phyloP scores from a whole-genome alignment of 2,113 vertebrate genomes.

The Aplodontia rufa region DNA sequence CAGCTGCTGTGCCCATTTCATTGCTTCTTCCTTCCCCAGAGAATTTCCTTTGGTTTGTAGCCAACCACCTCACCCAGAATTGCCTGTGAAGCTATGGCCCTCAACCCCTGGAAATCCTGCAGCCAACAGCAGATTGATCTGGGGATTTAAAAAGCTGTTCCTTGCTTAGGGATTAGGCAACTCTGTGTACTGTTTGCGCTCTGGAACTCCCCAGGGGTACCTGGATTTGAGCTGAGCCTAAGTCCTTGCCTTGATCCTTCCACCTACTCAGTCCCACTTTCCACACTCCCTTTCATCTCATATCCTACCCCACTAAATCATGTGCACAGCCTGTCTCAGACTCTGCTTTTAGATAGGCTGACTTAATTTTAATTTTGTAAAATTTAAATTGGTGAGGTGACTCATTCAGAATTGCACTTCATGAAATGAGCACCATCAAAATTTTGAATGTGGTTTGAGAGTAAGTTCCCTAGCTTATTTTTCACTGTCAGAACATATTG shows the following conservation, averaged over 20 bases:
- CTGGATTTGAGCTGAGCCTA: neutral
- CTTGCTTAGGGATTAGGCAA: neutral
- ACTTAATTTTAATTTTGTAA: neutral
- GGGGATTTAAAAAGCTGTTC: neutral
- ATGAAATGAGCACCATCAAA: neutral
- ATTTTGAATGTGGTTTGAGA: neutral
- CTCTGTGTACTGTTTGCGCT: no score
- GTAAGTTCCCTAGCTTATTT: neutral
- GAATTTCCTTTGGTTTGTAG: neutral
- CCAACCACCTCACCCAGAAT: neutral
- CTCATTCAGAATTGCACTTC: neutral
- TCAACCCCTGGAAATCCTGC: neutral
- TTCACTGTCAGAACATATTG: neutral
- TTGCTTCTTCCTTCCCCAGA: neutral
- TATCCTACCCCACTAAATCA: neutral
- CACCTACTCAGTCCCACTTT: neutral
- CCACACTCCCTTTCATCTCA: no score
- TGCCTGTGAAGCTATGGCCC: neutral
- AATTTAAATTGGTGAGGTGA: neutral
- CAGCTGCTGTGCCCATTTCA: neutral
- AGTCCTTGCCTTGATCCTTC: neutral
- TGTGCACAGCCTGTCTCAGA: neutral
- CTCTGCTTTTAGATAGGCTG: neutral
- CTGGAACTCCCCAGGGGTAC: accelerated
- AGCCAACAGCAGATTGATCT: no score